Conservation (phyloP, 2,888 invertebrate genomes). For the Hemithea aestivaria region DNA sequence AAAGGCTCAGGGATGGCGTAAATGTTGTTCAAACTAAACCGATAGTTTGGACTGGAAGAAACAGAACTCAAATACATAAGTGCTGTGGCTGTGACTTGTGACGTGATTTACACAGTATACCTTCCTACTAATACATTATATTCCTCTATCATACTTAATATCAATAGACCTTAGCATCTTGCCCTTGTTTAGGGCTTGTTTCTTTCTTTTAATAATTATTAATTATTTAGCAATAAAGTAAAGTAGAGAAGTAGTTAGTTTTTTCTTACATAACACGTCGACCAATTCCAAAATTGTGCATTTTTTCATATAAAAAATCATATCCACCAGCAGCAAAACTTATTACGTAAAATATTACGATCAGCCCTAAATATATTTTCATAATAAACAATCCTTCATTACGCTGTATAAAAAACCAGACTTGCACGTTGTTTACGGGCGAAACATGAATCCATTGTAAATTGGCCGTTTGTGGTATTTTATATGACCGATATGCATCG, state of each 20-base stretch:
- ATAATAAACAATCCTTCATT: conserved; percentile 39
- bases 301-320: conserved; percentile 43
- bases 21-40: conserved; percentile 5
- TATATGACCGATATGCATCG: conserved; percentile 35
- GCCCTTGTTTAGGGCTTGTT: no score
- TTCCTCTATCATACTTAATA: no score
- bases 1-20: conserved; percentile 40
- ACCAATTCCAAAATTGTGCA: conserved; percentile 37
- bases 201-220: no score
- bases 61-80: neutral
- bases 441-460: conserved; percentile 40
- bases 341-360: conserved; percentile 28
- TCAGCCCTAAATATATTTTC: conserved; percentile 33
- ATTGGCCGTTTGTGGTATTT: conserved; percentile 38
- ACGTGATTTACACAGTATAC: no score
- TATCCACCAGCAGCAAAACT: conserved; percentile 29
- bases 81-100: no score
- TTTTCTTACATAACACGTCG: conserved; percentile 44
- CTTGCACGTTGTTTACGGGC: conserved; percentile 32
- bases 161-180: no score
- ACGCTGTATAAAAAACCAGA: conserved; percentile 30
- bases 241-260: neutral
- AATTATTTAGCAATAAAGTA: no score
- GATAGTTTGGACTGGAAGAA: conserved; percentile 27
- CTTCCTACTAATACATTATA: no score